These are phyloP conservation scores for Sebastes itinus DNA, from an alignment of 2,797 vertebrate species.

Conservation along the genomic window DNA sequence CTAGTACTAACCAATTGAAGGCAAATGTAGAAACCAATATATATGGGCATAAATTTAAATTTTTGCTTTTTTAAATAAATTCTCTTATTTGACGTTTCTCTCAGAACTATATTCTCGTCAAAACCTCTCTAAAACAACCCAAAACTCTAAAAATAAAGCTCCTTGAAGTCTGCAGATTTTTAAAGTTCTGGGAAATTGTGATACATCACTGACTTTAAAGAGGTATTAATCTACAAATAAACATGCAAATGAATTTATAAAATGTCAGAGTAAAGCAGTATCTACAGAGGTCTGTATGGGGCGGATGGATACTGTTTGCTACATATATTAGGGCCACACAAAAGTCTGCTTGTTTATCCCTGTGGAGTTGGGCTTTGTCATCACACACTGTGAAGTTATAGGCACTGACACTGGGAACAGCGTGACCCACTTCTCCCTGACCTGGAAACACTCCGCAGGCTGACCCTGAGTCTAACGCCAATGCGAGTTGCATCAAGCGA, in stretches of 20 bases:
- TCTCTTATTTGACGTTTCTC: background rate
- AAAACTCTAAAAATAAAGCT: background rate
- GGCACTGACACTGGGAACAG: conserved; percentile 80
- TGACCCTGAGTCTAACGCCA: conserved; percentile 62
- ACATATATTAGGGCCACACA: conserved; percentile 52
- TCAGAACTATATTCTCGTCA: background rate
- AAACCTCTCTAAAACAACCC: background rate
- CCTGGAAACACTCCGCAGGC: conserved; percentile 77
- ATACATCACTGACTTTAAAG: conserved; percentile 23
- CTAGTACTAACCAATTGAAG: background rate
- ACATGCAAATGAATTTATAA: conserved; percentile 9
- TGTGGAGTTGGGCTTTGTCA: conserved; percentile 69
- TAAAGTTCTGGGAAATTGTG: background rate
- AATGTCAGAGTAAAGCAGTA: conserved; percentile 12
- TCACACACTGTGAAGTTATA: conserved; percentile 73
- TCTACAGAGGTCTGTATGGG: background rate
- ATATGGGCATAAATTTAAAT: background rate
- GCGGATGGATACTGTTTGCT: conserved; percentile 5
- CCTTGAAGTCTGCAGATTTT: background rate
- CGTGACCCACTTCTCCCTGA: conserved; percentile 81
- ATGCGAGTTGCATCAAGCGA: conserved; percentile 46
- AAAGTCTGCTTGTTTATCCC: conserved; percentile 61
- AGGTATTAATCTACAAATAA: conserved; percentile 30
- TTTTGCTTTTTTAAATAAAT: background rate
- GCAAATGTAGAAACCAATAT: background rate